Evolutionary conservation across 35 echinoderm and acorn worm species (phyloP).

Genomic region (Holothuria glaberrima): DNA sequence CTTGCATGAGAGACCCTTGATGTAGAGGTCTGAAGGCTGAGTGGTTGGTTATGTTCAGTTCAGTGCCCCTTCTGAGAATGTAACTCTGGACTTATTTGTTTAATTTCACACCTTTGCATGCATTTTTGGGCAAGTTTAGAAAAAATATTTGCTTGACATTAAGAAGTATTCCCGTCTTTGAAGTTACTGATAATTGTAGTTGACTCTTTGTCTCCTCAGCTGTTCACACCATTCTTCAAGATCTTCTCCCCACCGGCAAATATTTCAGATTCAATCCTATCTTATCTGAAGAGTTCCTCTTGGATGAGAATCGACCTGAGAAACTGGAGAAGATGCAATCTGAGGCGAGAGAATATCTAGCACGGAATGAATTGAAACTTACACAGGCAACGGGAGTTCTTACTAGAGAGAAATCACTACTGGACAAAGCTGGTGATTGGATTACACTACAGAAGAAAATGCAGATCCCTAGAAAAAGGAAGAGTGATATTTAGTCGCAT

Average conservation of each 20-base stretch:
- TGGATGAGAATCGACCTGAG: conserved; percentile 93
- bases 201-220: conserved; percentile 52
- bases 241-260: conserved; percentile 74
- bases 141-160: too few species aligned
- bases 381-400: conserved; percentile 71
- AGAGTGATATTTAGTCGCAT: too few species aligned
- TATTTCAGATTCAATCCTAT: conserved; percentile 97
- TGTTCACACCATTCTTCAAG: conserved; percentile 91
- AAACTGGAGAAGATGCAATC: conserved; percentile 82
- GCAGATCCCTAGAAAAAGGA: conserved; percentile 13
- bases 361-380: conserved; percentile 75
- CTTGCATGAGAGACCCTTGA: too few species aligned
- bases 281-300: conserved; percentile 84
- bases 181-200: too few species aligned
- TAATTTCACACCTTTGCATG: too few species aligned
- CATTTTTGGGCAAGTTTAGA: too few species aligned
- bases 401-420: conserved; percentile 62
- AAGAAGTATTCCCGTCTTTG: too few species aligned
- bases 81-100: too few species aligned
- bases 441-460: conserved; percentile 68
- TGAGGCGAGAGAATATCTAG: conserved; percentile 78
- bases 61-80: too few species aligned
- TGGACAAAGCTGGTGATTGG: conserved; percentile 78
- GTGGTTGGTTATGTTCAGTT: too few species aligned
- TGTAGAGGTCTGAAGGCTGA: too few species aligned